Conservation (phyloP, 2,888 invertebrate genomes). For the Epinotia ramella region DNA sequence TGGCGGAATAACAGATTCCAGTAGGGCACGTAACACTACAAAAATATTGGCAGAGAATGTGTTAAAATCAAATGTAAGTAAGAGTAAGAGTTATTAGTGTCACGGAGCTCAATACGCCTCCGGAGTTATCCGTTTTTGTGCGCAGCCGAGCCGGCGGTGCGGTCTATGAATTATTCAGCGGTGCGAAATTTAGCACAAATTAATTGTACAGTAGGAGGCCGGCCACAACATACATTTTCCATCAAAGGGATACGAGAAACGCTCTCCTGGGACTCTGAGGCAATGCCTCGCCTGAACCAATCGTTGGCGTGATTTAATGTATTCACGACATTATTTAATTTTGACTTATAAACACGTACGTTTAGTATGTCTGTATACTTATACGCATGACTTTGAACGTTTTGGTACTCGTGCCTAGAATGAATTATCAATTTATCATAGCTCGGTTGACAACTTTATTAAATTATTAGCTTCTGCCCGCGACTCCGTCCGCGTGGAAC, state of each 20-base stretch:
- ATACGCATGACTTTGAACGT: background rate
- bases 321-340: conserved; percentile 6
- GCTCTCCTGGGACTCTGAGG: conserved; percentile 50
- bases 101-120: conserved; percentile 25
- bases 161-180: conserved; percentile 57
- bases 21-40: background rate
- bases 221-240: conserved; percentile 75
- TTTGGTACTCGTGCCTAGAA: no score
- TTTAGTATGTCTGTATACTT: background rate
- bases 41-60: background rate
- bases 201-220: conserved; percentile 68
- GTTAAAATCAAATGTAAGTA: conserved; percentile 6
- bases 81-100: conserved; percentile 11
- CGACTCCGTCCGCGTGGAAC: no score
- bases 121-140: conserved; percentile 44
- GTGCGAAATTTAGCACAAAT: conserved; percentile 67
- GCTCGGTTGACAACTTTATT: no score
- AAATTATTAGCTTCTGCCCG: no score
- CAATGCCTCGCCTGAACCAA: conserved; percentile 34
- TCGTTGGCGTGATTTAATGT: conserved; percentile 34
- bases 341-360: conserved; percentile 1
- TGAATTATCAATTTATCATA: no score
- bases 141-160: conserved; percentile 32
- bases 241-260: conserved; percentile 68
- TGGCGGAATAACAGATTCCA: background rate